Percentiles rank a stretch among this genome's conserved stretches.
Evolutionary conservation across 2,797 vertebrate genomes (phyloP).

Genomic region (Chiropotes sagulatus): DNA sequence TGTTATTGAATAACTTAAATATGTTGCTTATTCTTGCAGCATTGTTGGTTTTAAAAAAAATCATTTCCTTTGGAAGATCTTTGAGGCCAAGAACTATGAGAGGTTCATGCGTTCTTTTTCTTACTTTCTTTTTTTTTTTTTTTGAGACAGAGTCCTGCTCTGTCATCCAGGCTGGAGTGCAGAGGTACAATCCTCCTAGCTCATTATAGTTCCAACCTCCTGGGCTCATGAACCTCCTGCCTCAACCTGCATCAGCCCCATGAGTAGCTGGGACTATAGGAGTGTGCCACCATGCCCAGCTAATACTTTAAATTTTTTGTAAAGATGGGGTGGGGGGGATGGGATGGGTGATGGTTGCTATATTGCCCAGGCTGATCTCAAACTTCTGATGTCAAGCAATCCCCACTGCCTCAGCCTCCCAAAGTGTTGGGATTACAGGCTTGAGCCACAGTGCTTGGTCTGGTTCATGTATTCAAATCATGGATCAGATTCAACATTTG

Average conservation of each 20-base stretch:
- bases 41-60: neutral
- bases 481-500: slow-evolving; percentile 5
- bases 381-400: neutral
- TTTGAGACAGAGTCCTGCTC: neutral
- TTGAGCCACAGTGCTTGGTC: neutral
- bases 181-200: neutral
- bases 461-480: slow-evolving; percentile 8
- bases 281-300: neutral
- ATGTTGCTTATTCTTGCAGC: neutral
- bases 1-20: neutral
- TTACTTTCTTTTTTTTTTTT: neutral
- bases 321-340: neutral
- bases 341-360: neutral
- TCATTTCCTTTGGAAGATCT: neutral
- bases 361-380: neutral
- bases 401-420: neutral
- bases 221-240: neutral
- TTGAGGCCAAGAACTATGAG: neutral
- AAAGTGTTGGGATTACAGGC: neutral
- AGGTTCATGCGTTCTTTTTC: neutral
- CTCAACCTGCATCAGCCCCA: neutral
- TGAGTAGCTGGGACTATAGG: neutral
- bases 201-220: neutral
- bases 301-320: neutral
- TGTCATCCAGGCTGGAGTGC: neutral